Conservation (phyloP, 2,797 vertebrate species). For the Picus viridis region DNA sequence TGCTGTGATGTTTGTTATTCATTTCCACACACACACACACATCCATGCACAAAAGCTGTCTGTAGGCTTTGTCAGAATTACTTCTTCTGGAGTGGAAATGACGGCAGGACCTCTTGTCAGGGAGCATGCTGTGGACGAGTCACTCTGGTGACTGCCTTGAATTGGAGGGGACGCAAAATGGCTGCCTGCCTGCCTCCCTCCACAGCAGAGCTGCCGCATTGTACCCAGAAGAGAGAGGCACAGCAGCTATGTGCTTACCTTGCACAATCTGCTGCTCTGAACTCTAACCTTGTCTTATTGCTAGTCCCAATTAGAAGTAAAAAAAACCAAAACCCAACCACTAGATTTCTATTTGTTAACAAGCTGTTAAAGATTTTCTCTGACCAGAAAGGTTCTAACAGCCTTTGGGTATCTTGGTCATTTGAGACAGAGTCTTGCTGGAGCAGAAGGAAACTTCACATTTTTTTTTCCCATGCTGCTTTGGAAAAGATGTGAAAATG, state of each 20-base stretch:
- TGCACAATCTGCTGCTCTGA: too few relatives aligned
- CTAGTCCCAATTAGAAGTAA: not conserved
- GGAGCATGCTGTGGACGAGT: not conserved
- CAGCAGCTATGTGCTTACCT: fast-evolving
- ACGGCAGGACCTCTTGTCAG: fast-evolving
- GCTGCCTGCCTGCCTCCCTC: not conserved
- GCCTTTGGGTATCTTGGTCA: not conserved
- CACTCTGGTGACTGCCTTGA: not conserved
- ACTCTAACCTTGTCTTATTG: not conserved
- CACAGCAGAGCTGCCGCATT: fast-evolving
- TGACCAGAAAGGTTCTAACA: not conserved
- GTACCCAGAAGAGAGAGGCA: fast-evolving
- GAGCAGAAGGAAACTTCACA: not conserved
- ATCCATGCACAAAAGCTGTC: not conserved
- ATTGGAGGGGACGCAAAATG: not conserved
- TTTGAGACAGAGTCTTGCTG: not conserved
- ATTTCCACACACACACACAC: too few relatives aligned
- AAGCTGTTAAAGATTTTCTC: not conserved
- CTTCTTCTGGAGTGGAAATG: not conserved
- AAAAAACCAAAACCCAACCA: too few relatives aligned
- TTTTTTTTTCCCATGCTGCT: not conserved
- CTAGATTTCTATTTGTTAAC: not conserved
- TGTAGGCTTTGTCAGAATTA: not conserved
- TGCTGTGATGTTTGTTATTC: not conserved
- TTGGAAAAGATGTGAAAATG: not conserved